Evolutionary conservation across 2,888 invertebrate genomes (phyloP), one percentile per base, ranked within the genome.

Genomic region (Polydesmus complanatus): DNA sequence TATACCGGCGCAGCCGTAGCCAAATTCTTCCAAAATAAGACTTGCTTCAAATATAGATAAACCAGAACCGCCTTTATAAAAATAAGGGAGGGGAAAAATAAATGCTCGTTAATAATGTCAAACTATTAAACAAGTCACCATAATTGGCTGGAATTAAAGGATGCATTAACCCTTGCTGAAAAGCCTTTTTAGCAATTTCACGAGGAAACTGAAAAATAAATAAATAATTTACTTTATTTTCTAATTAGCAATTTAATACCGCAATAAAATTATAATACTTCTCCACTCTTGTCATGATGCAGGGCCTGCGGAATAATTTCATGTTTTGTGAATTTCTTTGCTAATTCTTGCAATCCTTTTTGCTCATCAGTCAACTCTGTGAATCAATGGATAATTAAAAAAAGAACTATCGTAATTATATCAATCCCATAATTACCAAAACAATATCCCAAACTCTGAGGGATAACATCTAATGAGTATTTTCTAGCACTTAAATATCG

Each of bases 151-250:
- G 94, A 67, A 97, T 81, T 70, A 89, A 88, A 27, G 82, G 80
- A 72, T 94, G 96, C 76, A 92, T 81, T 8, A 97, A 80, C 21
- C 96, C 97, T 47, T 94, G 69, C 75, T 72, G 72, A 84, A 89
- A 92, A 0, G 94, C 93, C 74, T 95, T 94, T 78, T 95, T 95
- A 22, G 96, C 79, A 62, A 97, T 79, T 11, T 90, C 90, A 90
- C 88, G 90, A 0, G 97, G 96, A 77, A 88, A 97, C 77, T 76
- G 25, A 5, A 37, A 37, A 8, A 5, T 14, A 37, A 8, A 5
- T 14, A 37, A 37, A 8, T 37, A 37, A n/a, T n/a, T n/a, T n/a
- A n/a, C n/a, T n/a, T n/a, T 37, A 8, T 8, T 37, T 5, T 8
- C 14, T 37, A 37, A 8, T 5, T 37, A 8, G 5, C 5, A 37